A percentile compares a stretch with the other conserved stretches of the same genome.
Evolutionary conservation across 2,797 vertebrate genomes (phyloP).

Genomic region (Xenopus petersii): DNA sequence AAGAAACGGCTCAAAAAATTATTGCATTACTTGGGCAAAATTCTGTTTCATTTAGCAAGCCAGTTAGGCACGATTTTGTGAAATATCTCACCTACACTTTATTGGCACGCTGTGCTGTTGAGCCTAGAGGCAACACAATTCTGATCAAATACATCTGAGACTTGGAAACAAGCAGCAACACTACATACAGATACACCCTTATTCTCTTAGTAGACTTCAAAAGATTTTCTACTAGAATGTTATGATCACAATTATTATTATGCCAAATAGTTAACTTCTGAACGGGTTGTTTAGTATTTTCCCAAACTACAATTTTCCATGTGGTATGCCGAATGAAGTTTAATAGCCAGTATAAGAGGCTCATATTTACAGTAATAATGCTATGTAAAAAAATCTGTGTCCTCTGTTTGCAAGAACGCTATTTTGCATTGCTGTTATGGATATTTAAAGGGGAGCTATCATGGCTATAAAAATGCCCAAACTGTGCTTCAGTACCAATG

Average conservation of each 20-base stretch:
- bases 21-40: background rate
- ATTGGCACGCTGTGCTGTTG: background rate
- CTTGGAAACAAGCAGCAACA: conserved; percentile 29
- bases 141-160: conserved; percentile 24
- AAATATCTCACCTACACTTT: conserved; percentile 12
- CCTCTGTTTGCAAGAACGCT: too few relatives aligned
- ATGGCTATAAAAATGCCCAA: too few relatives aligned
- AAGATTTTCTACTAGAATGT: conserved; percentile 6
- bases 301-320: background rate
- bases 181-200: conserved; percentile 14
- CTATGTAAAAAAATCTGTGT: too few relatives aligned
- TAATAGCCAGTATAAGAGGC: background rate
- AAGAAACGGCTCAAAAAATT: background rate
- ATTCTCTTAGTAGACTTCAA: conserved; percentile 20
- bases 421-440: too few relatives aligned
- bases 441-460: too few relatives aligned
- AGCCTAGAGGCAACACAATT: conserved; percentile 20
- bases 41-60: conserved; percentile 1
- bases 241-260: conserved; percentile 17
- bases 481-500: too few relatives aligned
- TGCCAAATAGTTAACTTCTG: background rate
- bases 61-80: background rate
- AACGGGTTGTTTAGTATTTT: background rate
- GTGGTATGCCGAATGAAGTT: background rate
- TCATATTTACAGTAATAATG: too few relatives aligned